Percentiles rank a stretch among this genome's conserved stretches.
Conservation (phyloP, 92 coral and sea anemone genomes). For the Epizoanthus stellaris region DNA sequence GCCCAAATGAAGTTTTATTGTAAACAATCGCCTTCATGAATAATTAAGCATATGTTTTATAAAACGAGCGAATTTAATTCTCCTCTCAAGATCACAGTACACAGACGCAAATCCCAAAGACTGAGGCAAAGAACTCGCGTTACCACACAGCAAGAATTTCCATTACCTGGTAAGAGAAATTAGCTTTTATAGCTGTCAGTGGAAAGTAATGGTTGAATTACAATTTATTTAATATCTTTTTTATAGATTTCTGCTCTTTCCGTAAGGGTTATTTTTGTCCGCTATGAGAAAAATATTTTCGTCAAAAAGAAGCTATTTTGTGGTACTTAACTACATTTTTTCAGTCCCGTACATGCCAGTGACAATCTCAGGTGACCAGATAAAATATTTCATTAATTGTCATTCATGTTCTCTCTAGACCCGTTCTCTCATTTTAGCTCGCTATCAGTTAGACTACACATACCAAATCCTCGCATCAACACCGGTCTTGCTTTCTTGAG, state of each 20-base stretch:
- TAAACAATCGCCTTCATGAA: conserved; percentile 29
- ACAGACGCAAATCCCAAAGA: not conserved
- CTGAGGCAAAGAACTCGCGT: not conserved
- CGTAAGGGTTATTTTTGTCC: not conserved
- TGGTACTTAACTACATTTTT: not conserved
- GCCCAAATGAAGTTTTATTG: conserved; percentile 46
- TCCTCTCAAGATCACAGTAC: not conserved
- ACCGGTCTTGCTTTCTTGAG: too few relatives aligned
- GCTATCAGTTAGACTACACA: too few relatives aligned
- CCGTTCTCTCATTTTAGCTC: too few relatives aligned
- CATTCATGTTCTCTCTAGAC: too few relatives aligned
- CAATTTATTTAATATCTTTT: not conserved
- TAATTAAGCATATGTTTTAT: not conserved
- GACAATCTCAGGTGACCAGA: not conserved
- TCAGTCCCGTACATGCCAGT: not conserved
- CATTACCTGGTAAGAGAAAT: not conserved
- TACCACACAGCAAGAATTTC: not conserved
- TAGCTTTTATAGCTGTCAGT: not conserved
- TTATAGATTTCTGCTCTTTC: not conserved
- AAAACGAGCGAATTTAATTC: not conserved
- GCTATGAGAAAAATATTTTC: not conserved
- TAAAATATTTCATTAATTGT: not conserved
- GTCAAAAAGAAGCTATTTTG: not conserved
- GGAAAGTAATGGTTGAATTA: not conserved
- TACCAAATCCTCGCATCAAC: too few relatives aligned